These are phyloP conservation scores for Galleria mellonella DNA, from an alignment of 1,140 invertebrate genomes.

Conservation along the genomic window DNA sequence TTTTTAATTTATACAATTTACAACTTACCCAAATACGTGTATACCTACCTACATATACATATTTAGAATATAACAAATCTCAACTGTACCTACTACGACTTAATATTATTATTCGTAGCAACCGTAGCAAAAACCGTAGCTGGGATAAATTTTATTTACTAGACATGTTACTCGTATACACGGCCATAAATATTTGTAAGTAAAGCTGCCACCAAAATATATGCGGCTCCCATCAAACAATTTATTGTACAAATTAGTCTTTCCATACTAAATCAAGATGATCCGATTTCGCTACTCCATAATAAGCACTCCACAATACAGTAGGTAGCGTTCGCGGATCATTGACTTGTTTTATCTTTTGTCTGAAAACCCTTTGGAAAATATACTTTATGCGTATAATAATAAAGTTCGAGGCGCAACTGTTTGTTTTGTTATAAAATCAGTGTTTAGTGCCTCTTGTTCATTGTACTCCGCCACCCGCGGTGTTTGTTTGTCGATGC, in stretches of 20 bases:
- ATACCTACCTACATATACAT: no score
- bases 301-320: slow-evolving; percentile 7
- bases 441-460: not conserved
- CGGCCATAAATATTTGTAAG: no score
- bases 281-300: slow-evolving; percentile 4
- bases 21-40: no score
- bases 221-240: no score
- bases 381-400: not conserved
- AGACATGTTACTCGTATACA: no score
- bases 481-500: slow-evolving; percentile 13
- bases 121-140: no score
- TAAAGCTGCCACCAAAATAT: no score
- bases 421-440: not conserved
- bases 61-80: no score
- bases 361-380: not conserved
- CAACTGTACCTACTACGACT: no score
- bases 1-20: no score
- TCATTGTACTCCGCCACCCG: slow-evolving; percentile 11
- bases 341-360: slow-evolving; percentile 6
- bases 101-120: no score
- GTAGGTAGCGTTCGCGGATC: slow-evolving; percentile 12
- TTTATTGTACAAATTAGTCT: slow-evolving; percentile 4
- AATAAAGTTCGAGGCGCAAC: not conserved
- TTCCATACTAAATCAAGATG: slow-evolving; percentile 4
- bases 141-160: no score